Base-by-base conservation (phyloP, 2,113 vertebrate genomes). In the Lasiurus borealis region DNA sequence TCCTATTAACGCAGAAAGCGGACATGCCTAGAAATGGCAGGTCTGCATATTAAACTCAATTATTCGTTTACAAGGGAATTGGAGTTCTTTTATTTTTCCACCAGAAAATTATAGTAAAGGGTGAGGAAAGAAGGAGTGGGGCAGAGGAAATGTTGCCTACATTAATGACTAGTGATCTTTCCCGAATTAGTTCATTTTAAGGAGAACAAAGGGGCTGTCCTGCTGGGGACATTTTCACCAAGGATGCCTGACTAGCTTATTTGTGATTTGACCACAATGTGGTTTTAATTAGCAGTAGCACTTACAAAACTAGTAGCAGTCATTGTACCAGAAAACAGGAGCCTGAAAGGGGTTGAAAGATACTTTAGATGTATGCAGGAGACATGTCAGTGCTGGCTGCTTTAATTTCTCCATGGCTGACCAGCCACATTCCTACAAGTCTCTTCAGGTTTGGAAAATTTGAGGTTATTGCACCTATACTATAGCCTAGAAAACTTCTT, bases 281-380 rank as follows among this genome's bases (percentile, higher is more conserved):
- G 97, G 95, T 97, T 98, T 98, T 98, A 98, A 97, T 98, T 98
- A 98, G 96, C 87, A 93, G 96, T 91, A 96, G 97, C 97, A 98
- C 96, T 98, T 98, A 95, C 95, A 93, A 97, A 98, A 98, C 87
- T 85, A 97, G 96, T 88, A 97, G 97, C 95, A 96, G 95, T 96
- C 81, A 93, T 95, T 98, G 96, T 97, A 97, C 88, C 97, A 96
- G 91, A 96, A 97, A 98, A 98, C 88, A 89, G 34, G 95, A 98
- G 77, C 97, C 95, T 90, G 75, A 96, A 96, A 93, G 93, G 59
- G 25, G 87, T 85, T 87, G 91, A 97, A 97, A 96, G 64, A 52
- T 91, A 95, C 93, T 95, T 97, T 71, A 93, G 92, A 96, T 85
- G 86, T 90, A 27, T 64, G 97, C 76, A 88, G 59, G n/a, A 90